These are phyloP conservation scores for Rhamnusium bicolor DNA, from an alignment of 2,888 invertebrate species.

Conservation along the genomic window DNA sequence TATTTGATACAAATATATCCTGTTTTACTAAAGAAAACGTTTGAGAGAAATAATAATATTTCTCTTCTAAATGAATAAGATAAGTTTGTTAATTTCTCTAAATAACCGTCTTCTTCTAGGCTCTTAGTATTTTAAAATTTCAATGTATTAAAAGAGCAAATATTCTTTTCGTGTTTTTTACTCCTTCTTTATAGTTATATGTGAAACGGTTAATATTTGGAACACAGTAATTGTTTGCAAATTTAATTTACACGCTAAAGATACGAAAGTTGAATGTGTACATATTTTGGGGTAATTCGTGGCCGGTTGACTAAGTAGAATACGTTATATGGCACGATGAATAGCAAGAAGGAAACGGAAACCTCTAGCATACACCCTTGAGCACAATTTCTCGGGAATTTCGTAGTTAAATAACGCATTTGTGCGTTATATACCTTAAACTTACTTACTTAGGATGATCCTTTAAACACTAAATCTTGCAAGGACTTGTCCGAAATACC, in stretches of 20 bases:
- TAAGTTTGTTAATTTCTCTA: too few relatives aligned
- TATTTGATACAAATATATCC: too few relatives aligned
- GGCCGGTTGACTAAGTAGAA: constrained; percentile 33
- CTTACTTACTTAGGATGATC: constrained; percentile 45
- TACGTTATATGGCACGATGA: constrained; percentile 45
- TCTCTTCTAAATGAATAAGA: too few relatives aligned
- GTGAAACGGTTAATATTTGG: not conserved
- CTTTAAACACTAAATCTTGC: constrained; percentile 45
- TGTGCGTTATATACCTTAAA: constrained; percentile 50
- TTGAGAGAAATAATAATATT: too few relatives aligned
- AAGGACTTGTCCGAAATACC: not conserved
- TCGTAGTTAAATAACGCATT: constrained; percentile 51
- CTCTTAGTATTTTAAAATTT: too few relatives aligned
- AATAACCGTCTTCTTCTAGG: too few relatives aligned
- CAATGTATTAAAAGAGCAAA: too few relatives aligned
- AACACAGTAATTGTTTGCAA: not conserved
- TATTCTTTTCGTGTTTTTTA: not conserved
- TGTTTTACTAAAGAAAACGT: too few relatives aligned
- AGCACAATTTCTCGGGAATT: constrained; percentile 46
- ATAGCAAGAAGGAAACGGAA: constrained; percentile 47
- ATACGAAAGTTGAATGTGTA: not conserved
- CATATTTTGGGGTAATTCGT: constrained; percentile 1
- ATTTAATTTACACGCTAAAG: constrained; percentile 10
- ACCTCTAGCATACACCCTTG: constrained; percentile 47
- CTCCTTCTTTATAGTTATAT: not conserved